Conservation (phyloP, 2,888 invertebrate genomes). For the Agapostemon virescens region DNA sequence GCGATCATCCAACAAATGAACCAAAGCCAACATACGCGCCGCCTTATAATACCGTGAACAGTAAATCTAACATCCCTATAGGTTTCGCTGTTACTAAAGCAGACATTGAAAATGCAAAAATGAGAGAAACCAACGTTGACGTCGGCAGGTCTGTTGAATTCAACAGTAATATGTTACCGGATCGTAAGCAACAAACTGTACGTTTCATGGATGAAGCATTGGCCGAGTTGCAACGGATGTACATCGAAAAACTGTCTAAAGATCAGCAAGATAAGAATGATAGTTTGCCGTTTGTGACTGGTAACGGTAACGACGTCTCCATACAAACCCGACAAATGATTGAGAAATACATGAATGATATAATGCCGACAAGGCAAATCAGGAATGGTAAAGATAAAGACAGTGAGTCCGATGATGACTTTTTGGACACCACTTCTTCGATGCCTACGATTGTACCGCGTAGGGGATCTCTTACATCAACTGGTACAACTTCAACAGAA, state of each 20-base stretch:
- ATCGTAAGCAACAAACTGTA: slow-evolving; percentile 59
- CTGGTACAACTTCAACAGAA: slow-evolving; percentile 63
- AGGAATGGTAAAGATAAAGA: slow-evolving; percentile 67
- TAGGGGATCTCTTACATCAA: slow-evolving; percentile 74
- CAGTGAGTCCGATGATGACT: slow-evolving; percentile 77
- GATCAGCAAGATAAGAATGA: slow-evolving; percentile 44
- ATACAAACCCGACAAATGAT: slow-evolving; percentile 72
- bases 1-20: slow-evolving; percentile 9
- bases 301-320: slow-evolving; percentile 65
- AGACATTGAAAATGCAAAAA: slow-evolving; percentile 33
- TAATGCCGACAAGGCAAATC: slow-evolving; percentile 44
- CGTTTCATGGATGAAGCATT: slow-evolving; percentile 65
- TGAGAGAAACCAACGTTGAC: slow-evolving; percentile 3
- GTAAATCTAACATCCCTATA: slow-evolving; percentile 58
- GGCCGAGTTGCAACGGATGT: slow-evolving; percentile 60
- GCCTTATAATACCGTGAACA: slow-evolving; percentile 10
- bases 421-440: slow-evolving; percentile 76
- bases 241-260: slow-evolving; percentile 43
- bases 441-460: slow-evolving; percentile 65
- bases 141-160: slow-evolving; percentile 41
- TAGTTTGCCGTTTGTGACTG: slow-evolving; percentile 62
- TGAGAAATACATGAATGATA: slow-evolving; percentile 72
- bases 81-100: slow-evolving; percentile 65
- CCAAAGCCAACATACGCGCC: background rate
- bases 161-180: slow-evolving; percentile 20